phyloP scores from a whole-genome alignment of 2,113 vertebrate genomes.

The Ursus arctos region DNA sequence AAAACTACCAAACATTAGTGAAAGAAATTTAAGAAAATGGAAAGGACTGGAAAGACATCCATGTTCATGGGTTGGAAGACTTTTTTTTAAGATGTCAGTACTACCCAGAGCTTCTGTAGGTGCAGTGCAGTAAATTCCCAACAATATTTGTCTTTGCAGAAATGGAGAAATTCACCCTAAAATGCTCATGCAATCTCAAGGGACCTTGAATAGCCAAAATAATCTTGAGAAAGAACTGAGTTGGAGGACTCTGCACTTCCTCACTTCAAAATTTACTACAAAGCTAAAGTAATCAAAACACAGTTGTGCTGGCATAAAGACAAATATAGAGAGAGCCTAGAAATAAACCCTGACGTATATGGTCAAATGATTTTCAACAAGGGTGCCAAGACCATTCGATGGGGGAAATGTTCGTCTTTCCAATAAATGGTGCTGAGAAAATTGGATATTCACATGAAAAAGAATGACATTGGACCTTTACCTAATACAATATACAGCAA shows the following conservation, averaged over 20 bases:
- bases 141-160: not conserved
- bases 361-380: not conserved
- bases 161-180: not conserved
- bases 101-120: not conserved
- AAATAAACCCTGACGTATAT: not conserved
- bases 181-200: not conserved
- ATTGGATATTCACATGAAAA: not conserved
- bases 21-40: not conserved
- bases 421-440: not conserved
- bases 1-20: not conserved
- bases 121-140: not conserved
- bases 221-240: not conserved
- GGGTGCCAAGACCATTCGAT: not conserved
- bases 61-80: not conserved
- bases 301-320: not conserved
- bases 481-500: not conserved
- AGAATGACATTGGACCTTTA: not conserved
- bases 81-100: not conserved
- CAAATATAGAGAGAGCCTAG: not conserved
- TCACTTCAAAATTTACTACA: not conserved
- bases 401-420: not conserved
- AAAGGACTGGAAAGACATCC: not conserved
- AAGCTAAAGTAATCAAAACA: not conserved
- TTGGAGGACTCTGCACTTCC: not conserved
- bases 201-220: not conserved